Percentiles rank a stretch among this genome's conserved stretches.
These are phyloP conservation scores for Temnothorax unifasciatus DNA, from an alignment of 2,888 invertebrate genomes.

Conservation along the genomic window DNA sequence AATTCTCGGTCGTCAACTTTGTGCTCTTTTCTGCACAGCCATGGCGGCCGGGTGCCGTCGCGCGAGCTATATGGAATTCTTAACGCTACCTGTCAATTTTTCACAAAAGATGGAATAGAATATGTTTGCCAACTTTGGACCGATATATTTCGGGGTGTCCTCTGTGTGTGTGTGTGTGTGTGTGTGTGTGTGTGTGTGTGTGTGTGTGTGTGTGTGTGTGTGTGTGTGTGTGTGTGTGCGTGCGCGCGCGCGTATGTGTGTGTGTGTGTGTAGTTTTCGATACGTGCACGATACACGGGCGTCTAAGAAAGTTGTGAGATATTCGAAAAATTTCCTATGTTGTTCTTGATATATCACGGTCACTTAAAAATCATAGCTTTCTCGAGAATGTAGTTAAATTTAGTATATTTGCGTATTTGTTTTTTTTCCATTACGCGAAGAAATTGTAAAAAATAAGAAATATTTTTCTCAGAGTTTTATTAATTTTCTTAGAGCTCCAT, in stretches of 20 bases:
- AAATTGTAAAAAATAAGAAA: background rate
- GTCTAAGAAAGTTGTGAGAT: constrained; percentile 15
- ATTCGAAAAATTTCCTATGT: constrained; percentile 1
- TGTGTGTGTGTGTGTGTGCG: no score
- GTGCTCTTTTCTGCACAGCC: background rate
- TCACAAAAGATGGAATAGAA: constrained; percentile 17
- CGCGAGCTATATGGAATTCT: background rate
- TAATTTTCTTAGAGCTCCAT: background rate
- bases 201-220: no score
- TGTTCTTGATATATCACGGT: background rate
- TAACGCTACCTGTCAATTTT: constrained; percentile 37
- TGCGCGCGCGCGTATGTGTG: no score
- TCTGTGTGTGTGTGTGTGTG: background rate
- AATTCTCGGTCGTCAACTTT: background rate
- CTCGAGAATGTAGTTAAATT: background rate
- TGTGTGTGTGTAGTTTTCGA: background rate
- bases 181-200: no score
- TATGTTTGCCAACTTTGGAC: constrained; percentile 13
- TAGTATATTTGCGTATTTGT: background rate
- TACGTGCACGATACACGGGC: background rate
- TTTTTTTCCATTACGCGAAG: background rate
- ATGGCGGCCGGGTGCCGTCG: background rate
- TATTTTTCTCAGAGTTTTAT: background rate
- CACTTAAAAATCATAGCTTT: constrained; percentile 4
- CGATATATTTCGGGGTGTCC: background rate